Evolutionary conservation across 2,113 vertebrate species (phyloP), one percentile per base, ranked within the genome.

Genomic region (Gadus chalcogrammus): DNA sequence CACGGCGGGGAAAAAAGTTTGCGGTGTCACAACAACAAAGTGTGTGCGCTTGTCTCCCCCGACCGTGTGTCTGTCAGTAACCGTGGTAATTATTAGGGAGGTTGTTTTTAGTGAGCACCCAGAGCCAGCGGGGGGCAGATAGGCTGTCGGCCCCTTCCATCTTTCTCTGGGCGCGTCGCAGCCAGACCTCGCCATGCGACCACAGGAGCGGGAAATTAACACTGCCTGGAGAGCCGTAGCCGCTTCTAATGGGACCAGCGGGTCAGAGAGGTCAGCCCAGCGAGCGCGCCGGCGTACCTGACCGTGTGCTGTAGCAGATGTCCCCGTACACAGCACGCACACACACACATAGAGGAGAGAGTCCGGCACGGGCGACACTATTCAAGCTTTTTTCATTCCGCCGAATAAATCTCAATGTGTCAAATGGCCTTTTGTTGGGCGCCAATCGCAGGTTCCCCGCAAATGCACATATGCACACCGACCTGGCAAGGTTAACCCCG

Each of bases 131-230:
- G 90, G 90, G 82, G 85, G 87, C 72, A 85, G 87, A 91, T 90
- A 73, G 89, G 81, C 87, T 88, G 77, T 79, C 79, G 77, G 84
- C 82, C 87, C 87, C 82, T 76, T 82, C 68, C 72, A 67, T 69
- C 78, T 76, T 67, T 88, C 81, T 88, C 82, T 83, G 84, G 87
- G 78, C 79, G 22, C 85, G 87, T 82, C 52, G 67, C 69, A 80
- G 85, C 87, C 84, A 90, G 87, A 89, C 82, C 85, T 90, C 83
- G 79, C 69, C 87, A 82, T 78, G 82, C 83, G 88, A 83, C 84
- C 89, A 90, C 86, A 86, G 85, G 89, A 87, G 87, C 89, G 87
- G 85, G 85, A 91, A 90, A 90, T 90, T 88, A 90, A 87, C 83
- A 85, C 75, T 65, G 81, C 72, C 72, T 69, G 59, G 73, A 72